Evolutionary conservation across 2,113 vertebrate genomes (phyloP).

Genomic region (Regulus satrapa): DNA sequence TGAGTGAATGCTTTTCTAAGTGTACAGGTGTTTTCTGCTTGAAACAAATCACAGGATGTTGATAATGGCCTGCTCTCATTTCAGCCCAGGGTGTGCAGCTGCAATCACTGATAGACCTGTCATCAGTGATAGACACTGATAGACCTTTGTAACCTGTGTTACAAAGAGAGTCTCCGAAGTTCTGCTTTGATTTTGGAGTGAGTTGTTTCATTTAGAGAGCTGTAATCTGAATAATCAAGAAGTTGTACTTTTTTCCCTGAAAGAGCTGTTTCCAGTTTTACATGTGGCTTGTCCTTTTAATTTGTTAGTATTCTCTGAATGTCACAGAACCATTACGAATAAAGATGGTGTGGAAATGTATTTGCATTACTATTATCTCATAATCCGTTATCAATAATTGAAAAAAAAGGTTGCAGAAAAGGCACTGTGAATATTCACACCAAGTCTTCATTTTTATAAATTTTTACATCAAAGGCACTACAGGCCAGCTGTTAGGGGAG

Average conservation of each 20-base stretch:
- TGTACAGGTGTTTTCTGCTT: slow-evolving; percentile 42
- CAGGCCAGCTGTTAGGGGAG: not conserved
- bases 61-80: slow-evolving; percentile 22
- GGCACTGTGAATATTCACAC: not conserved
- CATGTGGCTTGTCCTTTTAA: not conserved
- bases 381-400: not conserved
- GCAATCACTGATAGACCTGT: not conserved
- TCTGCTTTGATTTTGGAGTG: not conserved
- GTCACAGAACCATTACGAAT: not conserved
- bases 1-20: slow-evolving; percentile 22
- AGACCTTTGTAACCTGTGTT: not conserved
- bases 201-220: not conserved
- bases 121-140: too few relatives aligned
- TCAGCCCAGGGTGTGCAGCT: not conserved
- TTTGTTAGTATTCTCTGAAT: not conserved
- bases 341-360: not conserved
- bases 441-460: not conserved
- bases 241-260: not conserved
- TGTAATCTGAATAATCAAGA: not conserved
- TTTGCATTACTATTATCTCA: not conserved
- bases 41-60: not conserved
- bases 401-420: not conserved
- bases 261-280: not conserved
- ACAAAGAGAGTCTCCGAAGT: not conserved
- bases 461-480: not conserved